phyloP scores from a whole-genome alignment of 2,888 invertebrate genomes.

The Clanis bilineata region DNA sequence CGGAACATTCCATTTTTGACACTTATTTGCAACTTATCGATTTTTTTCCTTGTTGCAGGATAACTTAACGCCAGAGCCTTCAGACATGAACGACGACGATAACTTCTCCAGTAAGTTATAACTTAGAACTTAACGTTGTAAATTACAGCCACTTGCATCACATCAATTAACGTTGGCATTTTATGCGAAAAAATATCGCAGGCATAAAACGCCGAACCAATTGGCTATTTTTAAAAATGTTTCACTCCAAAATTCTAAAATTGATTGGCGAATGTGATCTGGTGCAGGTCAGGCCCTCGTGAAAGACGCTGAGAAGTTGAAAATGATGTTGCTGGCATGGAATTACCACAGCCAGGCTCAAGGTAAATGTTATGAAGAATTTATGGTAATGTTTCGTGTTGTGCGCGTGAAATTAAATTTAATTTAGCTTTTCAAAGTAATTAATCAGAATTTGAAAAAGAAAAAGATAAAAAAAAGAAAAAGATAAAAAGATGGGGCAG shows the following conservation, averaged over 20 bases:
- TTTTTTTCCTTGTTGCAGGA: slow-evolving; percentile 83
- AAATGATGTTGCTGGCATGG: slow-evolving; percentile 94
- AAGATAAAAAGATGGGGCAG: too few relatives aligned
- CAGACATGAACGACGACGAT: slow-evolving; percentile 87
- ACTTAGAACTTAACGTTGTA: background rate
- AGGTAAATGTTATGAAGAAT: slow-evolving; percentile 67
- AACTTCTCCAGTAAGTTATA: slow-evolving; percentile 85
- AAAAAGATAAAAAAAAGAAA: too few relatives aligned
- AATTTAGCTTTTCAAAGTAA: too few relatives aligned
- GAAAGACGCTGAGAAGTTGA: slow-evolving; percentile 94
- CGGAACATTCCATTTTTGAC: background rate
- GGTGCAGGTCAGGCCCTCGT: slow-evolving; percentile 83
- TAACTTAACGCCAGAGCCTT: slow-evolving; percentile 86
- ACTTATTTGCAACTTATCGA: background rate
- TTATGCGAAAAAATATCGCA: slow-evolving; percentile 43
- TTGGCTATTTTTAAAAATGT: slow-evolving; percentile 49
- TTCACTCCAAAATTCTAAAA: slow-evolving; percentile 42
- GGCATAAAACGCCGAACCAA: slow-evolving; percentile 55
- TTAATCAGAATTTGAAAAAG: too few relatives aligned
- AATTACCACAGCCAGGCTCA: slow-evolving; percentile 91
- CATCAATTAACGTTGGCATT: slow-evolving; percentile 67
- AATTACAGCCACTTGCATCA: slow-evolving; percentile 75
- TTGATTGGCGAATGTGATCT: slow-evolving; percentile 78
- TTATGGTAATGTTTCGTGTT: slow-evolving; percentile 3
- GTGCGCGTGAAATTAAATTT: slow-evolving; percentile 3